A percentile compares a stretch with the other conserved stretches of the same genome.
Conservation (phyloP, 2,797 vertebrate species). For the Syndactyla subalaris region DNA sequence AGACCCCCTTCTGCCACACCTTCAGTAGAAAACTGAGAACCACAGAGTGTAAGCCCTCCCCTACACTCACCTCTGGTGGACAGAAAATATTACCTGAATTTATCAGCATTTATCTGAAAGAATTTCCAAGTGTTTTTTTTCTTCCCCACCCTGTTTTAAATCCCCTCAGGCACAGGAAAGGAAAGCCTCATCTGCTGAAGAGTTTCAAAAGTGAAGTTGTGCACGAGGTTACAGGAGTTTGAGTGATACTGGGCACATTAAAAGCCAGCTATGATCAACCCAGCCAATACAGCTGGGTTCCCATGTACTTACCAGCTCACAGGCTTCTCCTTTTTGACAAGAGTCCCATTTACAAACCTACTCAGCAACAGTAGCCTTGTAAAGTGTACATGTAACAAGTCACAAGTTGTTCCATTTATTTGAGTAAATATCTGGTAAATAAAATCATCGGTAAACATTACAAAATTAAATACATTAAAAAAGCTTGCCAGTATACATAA, state of each 20-base stretch:
- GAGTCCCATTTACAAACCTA: not conserved
- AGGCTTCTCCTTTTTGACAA: not conserved
- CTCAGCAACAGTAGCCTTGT: not conserved
- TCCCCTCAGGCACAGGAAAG: not conserved
- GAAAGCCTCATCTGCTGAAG: not conserved
- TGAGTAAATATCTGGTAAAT: constrained; percentile 84
- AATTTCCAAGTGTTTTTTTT: not conserved
- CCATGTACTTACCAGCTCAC: not conserved
- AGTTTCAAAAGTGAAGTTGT: not conserved
- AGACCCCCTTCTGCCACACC: not conserved
- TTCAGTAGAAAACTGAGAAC: not conserved
- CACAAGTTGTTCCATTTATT: constrained; percentile 84
- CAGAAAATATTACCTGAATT: not conserved
- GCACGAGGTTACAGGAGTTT: not conserved
- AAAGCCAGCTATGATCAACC: not conserved
- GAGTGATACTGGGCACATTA: not conserved
- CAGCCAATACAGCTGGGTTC: not conserved
- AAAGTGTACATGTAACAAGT: constrained; percentile 57
- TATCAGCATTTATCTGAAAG: not conserved
- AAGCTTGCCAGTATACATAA: constrained; percentile 82
- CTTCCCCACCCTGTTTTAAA: not conserved
- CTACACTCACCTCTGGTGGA: not conserved
- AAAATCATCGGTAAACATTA: constrained; percentile 82
- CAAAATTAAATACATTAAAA: constrained; percentile 85
- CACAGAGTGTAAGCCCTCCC: not conserved